These are phyloP conservation scores for Stomorhina lunata DNA, from an alignment of 2,888 invertebrate genomes.

Conservation along the genomic window DNA sequence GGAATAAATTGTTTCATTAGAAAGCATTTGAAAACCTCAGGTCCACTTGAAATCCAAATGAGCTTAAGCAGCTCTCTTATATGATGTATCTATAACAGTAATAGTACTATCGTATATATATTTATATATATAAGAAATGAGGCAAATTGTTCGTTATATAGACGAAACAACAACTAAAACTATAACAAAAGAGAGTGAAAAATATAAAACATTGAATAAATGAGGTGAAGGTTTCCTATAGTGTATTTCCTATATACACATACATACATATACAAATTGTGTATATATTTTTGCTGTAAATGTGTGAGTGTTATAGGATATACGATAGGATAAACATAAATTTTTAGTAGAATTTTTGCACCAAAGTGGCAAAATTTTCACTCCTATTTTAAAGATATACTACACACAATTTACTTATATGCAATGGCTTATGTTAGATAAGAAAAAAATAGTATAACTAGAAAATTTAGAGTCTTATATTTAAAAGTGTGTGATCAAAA, in stretches of 20 bases:
- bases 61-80: no score
- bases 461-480: no score
- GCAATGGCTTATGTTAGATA: background rate
- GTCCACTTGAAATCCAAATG: no score
- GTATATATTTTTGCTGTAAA: background rate
- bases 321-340: background rate
- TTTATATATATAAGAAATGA: background rate
- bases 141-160: no score
- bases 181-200: constrained; percentile 37
- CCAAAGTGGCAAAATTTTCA: constrained; percentile 15
- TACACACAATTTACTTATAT: background rate
- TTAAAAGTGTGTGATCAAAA: no score
- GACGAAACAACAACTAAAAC: constrained; percentile 3
- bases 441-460: background rate
- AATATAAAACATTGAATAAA: constrained; percentile 55
- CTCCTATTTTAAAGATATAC: background rate
- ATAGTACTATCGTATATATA: background rate
- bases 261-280: background rate
- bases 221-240: constrained; percentile 64
- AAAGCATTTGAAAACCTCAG: no score
- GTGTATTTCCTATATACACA: constrained; percentile 43
- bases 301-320: background rate
- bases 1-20: no score
- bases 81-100: no score
- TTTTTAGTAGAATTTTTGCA: background rate